These are phyloP conservation scores for Panulirus ornatus DNA, from an alignment of 1,140 invertebrate genomes.

Conservation along the genomic window DNA sequence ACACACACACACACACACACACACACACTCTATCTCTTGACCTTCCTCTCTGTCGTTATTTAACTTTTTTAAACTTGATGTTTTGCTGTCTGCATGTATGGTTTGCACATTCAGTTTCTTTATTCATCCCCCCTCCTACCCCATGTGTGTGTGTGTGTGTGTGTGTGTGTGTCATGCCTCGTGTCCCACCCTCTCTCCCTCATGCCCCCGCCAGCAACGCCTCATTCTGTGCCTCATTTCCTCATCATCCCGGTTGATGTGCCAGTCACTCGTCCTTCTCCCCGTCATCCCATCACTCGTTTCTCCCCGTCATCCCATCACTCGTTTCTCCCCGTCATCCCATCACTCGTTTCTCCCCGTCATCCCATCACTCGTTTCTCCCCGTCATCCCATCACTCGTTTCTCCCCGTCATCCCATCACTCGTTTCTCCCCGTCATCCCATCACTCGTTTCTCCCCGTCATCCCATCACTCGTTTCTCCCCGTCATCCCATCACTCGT, in stretches of 20 bases:
- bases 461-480: too few species aligned
- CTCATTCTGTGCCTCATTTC: not conserved
- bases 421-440: too few species aligned
- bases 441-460: too few species aligned
- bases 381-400: not conserved
- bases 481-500: too few species aligned
- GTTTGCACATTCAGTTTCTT: too few species aligned
- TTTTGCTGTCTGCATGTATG: too few species aligned
- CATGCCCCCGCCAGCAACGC: not conserved
- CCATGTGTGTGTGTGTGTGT: conserved; percentile 8
- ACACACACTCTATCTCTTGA: too few species aligned
- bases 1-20: too few species aligned
- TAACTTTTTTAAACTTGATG: too few species aligned
- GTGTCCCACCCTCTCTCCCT: conserved; percentile 1
- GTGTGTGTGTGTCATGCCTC: not conserved
- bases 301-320: too few species aligned
- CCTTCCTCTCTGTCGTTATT: too few species aligned
- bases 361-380: not conserved
- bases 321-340: not conserved
- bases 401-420: not conserved
- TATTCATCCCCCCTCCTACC: too few species aligned
- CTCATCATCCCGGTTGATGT: not conserved
- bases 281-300: not conserved
- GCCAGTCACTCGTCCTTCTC: not conserved
- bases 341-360: not conserved